phyloP scores from a whole-genome alignment of 2,888 invertebrate genomes.

The Pegoplata infirma region DNA sequence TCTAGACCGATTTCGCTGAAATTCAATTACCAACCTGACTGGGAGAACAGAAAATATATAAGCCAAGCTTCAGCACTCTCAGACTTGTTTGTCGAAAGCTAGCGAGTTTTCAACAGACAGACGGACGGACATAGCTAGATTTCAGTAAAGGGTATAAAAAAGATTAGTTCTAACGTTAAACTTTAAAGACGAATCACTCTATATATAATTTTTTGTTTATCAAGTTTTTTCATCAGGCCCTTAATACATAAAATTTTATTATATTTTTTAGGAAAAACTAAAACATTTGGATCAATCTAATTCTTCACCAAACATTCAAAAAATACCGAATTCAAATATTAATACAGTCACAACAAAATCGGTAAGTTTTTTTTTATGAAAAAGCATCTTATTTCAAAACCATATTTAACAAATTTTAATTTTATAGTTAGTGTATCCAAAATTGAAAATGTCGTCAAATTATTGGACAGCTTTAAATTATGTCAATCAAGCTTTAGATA shows the following conservation, averaged over 20 bases:
- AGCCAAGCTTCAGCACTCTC: too few relatives aligned
- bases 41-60: too few relatives aligned
- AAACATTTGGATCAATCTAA: slow-evolving; percentile 25
- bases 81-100: too few relatives aligned
- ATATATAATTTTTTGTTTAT: too few relatives aligned
- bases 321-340: slow-evolving; percentile 65
- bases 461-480: slow-evolving; percentile 74
- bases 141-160: too few relatives aligned
- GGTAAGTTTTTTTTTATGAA: slow-evolving; percentile 63
- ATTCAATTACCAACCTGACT: too few relatives aligned
- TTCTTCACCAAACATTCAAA: slow-evolving; percentile 32
- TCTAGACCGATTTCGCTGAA: too few relatives aligned
- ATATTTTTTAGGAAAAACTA: slow-evolving; percentile 65
- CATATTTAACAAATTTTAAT: neutral
- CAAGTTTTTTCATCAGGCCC: too few relatives aligned
- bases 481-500: slow-evolving; percentile 71
- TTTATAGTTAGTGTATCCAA: slow-evolving; percentile 67
- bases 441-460: slow-evolving; percentile 66
- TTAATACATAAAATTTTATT: neutral
- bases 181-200: too few relatives aligned
- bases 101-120: too few relatives aligned
- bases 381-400: neutral
- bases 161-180: too few relatives aligned
- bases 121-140: too few relatives aligned
- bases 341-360: slow-evolving; percentile 69